phyloP scores from a whole-genome alignment of 1,140 invertebrate species.

The Melitaea cinxia region DNA sequence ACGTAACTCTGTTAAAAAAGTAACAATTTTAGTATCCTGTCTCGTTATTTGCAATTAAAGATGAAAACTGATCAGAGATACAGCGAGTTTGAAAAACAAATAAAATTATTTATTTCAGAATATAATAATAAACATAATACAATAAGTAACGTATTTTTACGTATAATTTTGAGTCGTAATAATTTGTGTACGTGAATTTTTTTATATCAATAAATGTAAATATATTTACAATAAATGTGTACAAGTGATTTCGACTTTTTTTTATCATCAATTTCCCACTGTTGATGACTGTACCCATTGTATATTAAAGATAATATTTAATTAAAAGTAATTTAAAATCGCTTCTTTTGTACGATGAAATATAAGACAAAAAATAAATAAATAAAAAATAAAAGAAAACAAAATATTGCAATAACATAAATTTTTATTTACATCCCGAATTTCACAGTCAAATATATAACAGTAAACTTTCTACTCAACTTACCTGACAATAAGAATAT shows the following conservation, averaged over 20 bases:
- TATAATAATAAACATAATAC: constrained; percentile 6
- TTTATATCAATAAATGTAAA: constrained; percentile 67
- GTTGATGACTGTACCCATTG: no score
- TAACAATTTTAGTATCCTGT: background rate
- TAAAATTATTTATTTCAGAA: constrained; percentile 46
- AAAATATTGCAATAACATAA: constrained; percentile 69
- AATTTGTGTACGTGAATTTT: constrained; percentile 53
- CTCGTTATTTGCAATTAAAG: constrained; percentile 2
- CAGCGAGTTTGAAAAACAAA: constrained; percentile 14
- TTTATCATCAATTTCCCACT: background rate
- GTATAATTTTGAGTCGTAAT: constrained; percentile 57
- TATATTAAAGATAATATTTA: no score
- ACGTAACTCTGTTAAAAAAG: background rate
- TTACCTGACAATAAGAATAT: constrained; percentile 57
- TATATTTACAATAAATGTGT: constrained; percentile 51
- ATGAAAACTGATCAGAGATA: background rate
- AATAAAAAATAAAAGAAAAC: constrained; percentile 43
- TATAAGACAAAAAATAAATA: background rate
- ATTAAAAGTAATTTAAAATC: no score
- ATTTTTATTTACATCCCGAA: constrained; percentile 80
- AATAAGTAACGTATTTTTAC: constrained; percentile 26
- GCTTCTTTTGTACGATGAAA: no score
- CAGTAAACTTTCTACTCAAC: constrained; percentile 58
- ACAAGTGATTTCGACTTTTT: constrained; percentile 30
- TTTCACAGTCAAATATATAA: constrained; percentile 75